A percentile compares a stretch with the other conserved stretches of the same genome.
phyloP scores from a whole-genome alignment of 2,797 vertebrate genomes.

The Peromyscus aztecus region DNA sequence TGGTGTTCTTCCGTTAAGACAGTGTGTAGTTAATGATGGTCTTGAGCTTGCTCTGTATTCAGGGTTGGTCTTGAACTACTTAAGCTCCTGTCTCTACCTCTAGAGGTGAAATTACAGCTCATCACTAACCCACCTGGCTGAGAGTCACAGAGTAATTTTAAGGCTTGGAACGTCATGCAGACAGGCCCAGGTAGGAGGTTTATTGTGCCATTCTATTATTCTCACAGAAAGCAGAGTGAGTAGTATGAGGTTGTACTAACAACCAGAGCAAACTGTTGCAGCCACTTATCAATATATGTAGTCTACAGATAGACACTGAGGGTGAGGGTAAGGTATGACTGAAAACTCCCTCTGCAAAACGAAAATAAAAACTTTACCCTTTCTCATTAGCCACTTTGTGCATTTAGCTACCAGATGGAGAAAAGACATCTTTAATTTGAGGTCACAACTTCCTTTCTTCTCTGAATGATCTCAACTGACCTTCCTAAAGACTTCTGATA shows the following conservation, averaged over 20 bases:
- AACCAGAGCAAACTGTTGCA: no score
- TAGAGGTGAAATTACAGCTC: neutral
- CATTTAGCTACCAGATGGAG: neutral
- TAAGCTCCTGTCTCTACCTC: neutral
- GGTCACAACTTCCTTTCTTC: neutral
- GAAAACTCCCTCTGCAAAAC: neutral
- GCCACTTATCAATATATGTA: neutral
- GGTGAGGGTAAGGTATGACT: accelerated
- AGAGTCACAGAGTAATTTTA: neutral
- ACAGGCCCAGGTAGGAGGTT: neutral
- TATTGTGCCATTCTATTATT: neutral
- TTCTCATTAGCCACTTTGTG: neutral
- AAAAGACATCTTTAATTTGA: neutral
- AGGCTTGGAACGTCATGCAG: neutral
- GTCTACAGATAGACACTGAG: accelerated
- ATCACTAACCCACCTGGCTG: neutral
- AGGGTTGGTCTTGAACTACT: neutral
- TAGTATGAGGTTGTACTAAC: neutral
- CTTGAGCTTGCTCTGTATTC: neutral
- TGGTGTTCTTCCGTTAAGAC: neutral
- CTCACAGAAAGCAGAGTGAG: accelerated
- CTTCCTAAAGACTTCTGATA: neutral
- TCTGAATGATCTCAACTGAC: neutral
- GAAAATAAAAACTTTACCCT: neutral
- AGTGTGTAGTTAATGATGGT: neutral